Percentiles rank a stretch among this genome's conserved stretches.
Evolutionary conservation across 2,888 invertebrate species (phyloP).

Genomic region (Thelaira solivaga): DNA sequence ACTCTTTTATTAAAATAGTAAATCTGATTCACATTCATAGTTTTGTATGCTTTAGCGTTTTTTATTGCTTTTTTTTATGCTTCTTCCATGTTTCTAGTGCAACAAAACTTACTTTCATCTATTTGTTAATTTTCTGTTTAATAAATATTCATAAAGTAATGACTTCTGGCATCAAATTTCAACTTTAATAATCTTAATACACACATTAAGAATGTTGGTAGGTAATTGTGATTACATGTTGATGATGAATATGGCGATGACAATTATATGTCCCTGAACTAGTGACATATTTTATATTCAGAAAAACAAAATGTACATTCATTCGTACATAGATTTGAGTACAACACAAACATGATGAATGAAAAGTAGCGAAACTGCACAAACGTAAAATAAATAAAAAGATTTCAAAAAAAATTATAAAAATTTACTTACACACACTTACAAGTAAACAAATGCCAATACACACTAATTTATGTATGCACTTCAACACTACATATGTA

Average conservation of each 20-base stretch:
- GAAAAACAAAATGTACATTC: background rate
- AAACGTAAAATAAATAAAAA: background rate
- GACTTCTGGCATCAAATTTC: background rate
- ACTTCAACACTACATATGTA: background rate
- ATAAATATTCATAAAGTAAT: no score
- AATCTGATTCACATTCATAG: background rate
- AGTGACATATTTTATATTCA: conserved; percentile 49
- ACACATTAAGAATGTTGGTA: background rate
- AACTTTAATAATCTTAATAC: background rate
- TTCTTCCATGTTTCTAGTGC: no score
- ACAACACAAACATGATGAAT: conserved; percentile 23
- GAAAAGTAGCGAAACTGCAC: background rate
- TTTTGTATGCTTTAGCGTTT: background rate
- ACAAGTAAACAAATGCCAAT: conserved; percentile 22
- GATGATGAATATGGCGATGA: conserved; percentile 5
- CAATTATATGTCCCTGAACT: conserved; percentile 52
- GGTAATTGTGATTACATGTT: no score
- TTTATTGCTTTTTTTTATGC: no score
- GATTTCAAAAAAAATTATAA: conserved; percentile 36
- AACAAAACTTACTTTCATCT: no score
- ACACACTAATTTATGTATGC: conserved; percentile 14
- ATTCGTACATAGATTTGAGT: background rate
- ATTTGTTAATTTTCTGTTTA: no score
- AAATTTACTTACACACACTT: background rate
- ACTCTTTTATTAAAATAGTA: no score